Conservation (phyloP, 2,113 vertebrate species). For the Chlamydotis undulata region DNA sequence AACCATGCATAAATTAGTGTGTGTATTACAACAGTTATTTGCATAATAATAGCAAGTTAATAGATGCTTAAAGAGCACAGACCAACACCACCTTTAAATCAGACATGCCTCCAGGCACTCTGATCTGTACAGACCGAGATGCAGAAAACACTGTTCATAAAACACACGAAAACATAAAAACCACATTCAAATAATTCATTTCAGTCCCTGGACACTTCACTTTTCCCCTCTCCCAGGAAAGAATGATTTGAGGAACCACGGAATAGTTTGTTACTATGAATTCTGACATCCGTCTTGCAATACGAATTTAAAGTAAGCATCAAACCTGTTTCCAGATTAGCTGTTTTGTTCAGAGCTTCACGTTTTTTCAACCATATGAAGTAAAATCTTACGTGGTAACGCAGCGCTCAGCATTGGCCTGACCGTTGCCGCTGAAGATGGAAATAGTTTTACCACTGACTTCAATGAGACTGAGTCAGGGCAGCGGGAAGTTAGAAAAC, state of each 20-base stretch:
- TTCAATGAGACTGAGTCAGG: not conserved
- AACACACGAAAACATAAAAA: conserved; percentile 50
- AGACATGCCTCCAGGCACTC: conserved; percentile 92
- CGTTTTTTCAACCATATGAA: not conserved
- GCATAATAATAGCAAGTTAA: conserved; percentile 99
- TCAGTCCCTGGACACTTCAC: conserved; percentile 58
- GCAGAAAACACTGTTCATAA: conserved; percentile 78
- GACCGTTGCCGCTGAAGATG: not conserved
- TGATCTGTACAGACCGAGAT: conserved; percentile 81
- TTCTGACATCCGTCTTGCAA: conserved; percentile 1
- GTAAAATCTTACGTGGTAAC: fast-evolving
- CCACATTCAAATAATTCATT: conserved; percentile 63
- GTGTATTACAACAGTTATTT: conserved; percentile 99
- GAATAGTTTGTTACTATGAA: conserved; percentile 43
- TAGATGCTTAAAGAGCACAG: conserved; percentile 98
- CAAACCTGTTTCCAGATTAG: not conserved
- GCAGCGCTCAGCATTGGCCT: not conserved
- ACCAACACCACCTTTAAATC: conserved; percentile 97
- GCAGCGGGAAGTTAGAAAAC: not conserved
- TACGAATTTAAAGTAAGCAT: conserved; percentile 1
- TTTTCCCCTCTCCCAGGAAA: not conserved
- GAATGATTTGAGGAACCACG: conserved; percentile 58
- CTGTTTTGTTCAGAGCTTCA: not conserved
- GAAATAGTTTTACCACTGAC: not conserved
- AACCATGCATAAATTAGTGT: conserved; percentile 98